Percentiles rank a stretch among this genome's conserved stretches.
Evolutionary conservation across 2,113 vertebrate genomes (phyloP).

Genomic region (Baryphthengus martii): DNA sequence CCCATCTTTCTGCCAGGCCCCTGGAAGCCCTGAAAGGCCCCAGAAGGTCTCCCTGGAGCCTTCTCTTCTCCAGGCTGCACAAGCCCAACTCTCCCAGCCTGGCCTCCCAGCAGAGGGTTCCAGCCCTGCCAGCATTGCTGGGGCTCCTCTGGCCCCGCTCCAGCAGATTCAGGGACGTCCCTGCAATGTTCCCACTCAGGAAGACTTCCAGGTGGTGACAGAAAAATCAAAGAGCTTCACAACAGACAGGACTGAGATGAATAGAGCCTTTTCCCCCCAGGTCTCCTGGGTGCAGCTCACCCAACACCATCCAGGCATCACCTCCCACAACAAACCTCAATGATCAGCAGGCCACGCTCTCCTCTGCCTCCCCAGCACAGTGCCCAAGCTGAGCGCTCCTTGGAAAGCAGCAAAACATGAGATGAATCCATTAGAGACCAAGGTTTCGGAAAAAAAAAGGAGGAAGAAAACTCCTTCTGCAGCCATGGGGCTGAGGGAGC

Average conservation of each 20-base stretch:
- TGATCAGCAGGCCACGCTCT: no score
- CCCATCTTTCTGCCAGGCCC: no score
- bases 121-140: neutral
- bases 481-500: neutral
- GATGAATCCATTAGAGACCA: neutral
- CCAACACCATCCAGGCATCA: neutral
- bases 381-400: neutral
- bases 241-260: neutral
- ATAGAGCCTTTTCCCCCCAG: neutral
- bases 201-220: neutral
- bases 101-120: neutral
- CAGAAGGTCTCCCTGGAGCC: neutral
- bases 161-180: neutral
- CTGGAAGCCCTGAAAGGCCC: neutral
- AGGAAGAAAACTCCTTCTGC: neutral
- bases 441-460: neutral
- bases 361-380: neutral
- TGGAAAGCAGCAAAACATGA: neutral
- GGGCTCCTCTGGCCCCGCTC: neutral
- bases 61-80: neutral
- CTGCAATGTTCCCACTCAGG: neutral
- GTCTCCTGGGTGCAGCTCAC: neutral
- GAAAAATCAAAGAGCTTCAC: neutral
- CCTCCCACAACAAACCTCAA: neutral
- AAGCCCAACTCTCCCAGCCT: neutral